Base-by-base conservation (phyloP, 2,888 invertebrate genomes). In the Callinectes sapidus region DNA sequence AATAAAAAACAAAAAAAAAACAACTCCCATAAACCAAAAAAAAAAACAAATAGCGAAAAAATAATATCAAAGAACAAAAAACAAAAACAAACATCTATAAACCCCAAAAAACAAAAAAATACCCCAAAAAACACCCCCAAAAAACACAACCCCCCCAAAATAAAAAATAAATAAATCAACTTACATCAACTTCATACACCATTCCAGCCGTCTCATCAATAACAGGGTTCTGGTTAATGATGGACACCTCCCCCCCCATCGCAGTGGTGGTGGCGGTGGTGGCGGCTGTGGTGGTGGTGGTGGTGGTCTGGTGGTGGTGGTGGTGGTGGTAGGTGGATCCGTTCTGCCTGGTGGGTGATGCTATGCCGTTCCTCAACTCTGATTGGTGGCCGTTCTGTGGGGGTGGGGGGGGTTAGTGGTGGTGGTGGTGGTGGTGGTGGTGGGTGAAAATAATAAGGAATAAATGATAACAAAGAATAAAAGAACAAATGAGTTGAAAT, bases 131-230 rank as follows among this genome's bases (percentile, higher is more conserved):
- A n/a, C n/a, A n/a, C n/a, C n/a, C n/a, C n/a, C n/a, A n/a, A n/a
- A n/a, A n/a, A n/a, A n/a, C n/a, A n/a, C n/a, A n/a, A n/a, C n/a
- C 35, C 81, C 28, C 28, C 6, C 16, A 28, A 81, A 14, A 86
- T 23, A 86, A 39, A 42, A 54, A 32, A 88, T 54, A 54, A 89
- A 10, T 28, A 89, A 61, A 54, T 2, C 32, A 48, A 94, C 94
- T 94, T 81, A 94, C 94, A 90, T 94, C 94, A n/a, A 94, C 94
- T 92, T 94, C 94, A 85, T 93, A 94, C 13, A 93, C 85, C 94
- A 94, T 94, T 81, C 92, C 93, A 86, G 55, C 48, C 14, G 8
- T n/a, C 6, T 16, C 16, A 32, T 88, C 88, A 87, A 48, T 61
- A 1, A 35, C 61, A 23, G 14, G 39, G 35, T 32, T 89, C 23